Evolutionary conservation across 1,140 invertebrate species (phyloP).

Genomic region (Sarcophaga bullata): DNA sequence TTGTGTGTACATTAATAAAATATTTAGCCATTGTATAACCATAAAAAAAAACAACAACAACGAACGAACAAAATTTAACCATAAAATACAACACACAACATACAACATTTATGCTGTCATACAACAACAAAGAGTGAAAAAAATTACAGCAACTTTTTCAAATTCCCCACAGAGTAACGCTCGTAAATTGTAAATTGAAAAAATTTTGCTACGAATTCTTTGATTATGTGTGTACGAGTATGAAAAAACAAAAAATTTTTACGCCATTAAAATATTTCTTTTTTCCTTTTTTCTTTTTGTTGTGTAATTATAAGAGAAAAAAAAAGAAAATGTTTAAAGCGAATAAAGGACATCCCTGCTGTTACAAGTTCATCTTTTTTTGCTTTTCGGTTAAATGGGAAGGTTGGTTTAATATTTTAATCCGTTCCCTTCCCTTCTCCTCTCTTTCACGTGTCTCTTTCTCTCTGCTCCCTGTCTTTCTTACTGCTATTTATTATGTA

Average conservation of each 20-base stretch:
- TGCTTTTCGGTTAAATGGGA: background rate
- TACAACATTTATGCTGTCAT: no score
- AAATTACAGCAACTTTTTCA: background rate
- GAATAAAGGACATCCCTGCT: background rate
- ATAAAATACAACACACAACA: background rate
- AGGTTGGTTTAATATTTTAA: background rate
- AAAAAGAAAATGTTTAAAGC: background rate
- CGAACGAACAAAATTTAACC: background rate
- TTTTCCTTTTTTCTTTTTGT: no score
- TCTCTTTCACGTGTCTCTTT: background rate
- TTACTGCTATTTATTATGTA: no score
- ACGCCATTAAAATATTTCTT: background rate
- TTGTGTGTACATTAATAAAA: conserved; percentile 4
- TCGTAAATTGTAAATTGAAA: conserved; percentile 6
- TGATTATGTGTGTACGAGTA: background rate
- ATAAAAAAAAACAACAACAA: background rate
- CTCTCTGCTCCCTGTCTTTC: no score
- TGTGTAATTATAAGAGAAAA: background rate
- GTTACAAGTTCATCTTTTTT: background rate
- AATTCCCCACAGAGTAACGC: conserved; percentile 13
- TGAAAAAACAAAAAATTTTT: background rate
- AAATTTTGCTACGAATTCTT: background rate
- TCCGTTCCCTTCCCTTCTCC: background rate
- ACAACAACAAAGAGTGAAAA: no score
- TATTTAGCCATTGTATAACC: background rate